A percentile compares a stretch with the other conserved stretches of the same genome.
Conservation (phyloP, 2,888 invertebrate species). For the Stenurella melanura region DNA sequence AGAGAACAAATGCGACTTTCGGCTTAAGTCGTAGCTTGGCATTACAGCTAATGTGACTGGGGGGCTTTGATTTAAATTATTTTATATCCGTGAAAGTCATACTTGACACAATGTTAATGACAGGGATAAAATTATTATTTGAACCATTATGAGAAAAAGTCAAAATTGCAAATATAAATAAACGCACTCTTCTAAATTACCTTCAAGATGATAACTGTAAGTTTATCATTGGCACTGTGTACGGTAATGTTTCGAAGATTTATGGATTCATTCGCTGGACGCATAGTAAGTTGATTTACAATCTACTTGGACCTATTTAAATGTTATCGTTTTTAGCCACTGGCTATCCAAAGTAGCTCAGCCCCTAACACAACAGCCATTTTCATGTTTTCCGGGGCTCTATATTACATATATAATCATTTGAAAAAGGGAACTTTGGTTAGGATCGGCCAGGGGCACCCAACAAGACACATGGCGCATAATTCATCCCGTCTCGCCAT, state of each 20-base stretch:
- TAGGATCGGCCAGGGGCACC: constrained; percentile 47
- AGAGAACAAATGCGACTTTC: not conserved
- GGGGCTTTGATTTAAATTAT: constrained; percentile 18
- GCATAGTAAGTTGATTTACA: constrained; percentile 42
- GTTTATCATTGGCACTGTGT: constrained; percentile 52
- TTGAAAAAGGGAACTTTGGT: constrained; percentile 51
- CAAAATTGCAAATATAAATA: constrained; percentile 40
- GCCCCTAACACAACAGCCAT: constrained; percentile 45
- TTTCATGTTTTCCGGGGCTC: constrained; percentile 48
- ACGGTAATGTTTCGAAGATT: constrained; percentile 51
- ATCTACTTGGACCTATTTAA: not conserved
- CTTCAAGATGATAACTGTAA: constrained; percentile 49
- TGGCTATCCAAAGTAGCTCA: constrained; percentile 34
- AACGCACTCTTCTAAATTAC: constrained; percentile 36
- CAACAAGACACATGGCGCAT: constrained; percentile 7
- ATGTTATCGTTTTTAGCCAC: constrained; percentile 39
- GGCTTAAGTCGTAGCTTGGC: not conserved
- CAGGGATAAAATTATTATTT: constrained; percentile 38
- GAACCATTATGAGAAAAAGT: constrained; percentile 36
- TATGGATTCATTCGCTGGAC: constrained; percentile 47
- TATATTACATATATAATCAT: constrained; percentile 48
- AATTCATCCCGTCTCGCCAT: constrained; percentile 21
- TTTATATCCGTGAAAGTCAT: not conserved
- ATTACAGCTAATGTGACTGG: constrained; percentile 7
- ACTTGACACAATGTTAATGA: constrained; percentile 29